Evolutionary conservation across 2,113 vertebrate species (phyloP).

Genomic region (Pelvicachromis taeniatus): DNA sequence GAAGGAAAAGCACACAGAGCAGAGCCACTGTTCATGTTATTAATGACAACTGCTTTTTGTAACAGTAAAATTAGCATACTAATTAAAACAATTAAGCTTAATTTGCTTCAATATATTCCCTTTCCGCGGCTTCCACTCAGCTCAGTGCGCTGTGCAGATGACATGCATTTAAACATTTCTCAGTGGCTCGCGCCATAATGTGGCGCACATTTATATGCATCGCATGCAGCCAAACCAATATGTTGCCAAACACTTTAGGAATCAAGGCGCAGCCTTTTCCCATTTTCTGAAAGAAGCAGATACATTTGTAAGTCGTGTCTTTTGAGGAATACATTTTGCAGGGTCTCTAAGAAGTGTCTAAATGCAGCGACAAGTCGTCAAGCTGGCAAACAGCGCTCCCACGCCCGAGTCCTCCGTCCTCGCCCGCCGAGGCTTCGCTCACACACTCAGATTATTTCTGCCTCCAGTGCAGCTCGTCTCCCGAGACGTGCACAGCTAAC

Average conservation of each 20-base stretch:
- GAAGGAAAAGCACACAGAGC: background rate
- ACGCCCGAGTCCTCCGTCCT: background rate
- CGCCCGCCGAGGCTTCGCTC: background rate
- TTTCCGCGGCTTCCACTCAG: background rate
- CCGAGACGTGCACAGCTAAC: background rate
- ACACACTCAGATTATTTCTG: conserved; percentile 21
- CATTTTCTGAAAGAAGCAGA: conserved; percentile 7
- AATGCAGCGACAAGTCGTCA: background rate
- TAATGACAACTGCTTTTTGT: background rate
- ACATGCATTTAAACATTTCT: background rate
- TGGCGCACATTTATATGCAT: background rate
- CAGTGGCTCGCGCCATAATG: background rate
- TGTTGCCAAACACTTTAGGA: conserved; percentile 9
- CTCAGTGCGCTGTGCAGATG: background rate
- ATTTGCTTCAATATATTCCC: background rate
- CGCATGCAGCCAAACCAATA: conserved; percentile 3
- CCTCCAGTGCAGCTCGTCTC: background rate
- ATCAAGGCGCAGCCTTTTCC: background rate
- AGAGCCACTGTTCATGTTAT: background rate
- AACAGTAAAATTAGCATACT: background rate
- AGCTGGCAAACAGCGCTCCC: background rate
- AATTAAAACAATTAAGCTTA: background rate
- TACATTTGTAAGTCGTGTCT: conserved; percentile 13
- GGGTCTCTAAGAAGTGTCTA: background rate
- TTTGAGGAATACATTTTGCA: background rate